Evolutionary conservation across 2,797 vertebrate genomes (phyloP), one percentile per base, ranked within the genome.

Genomic region (Eutrigla gurnardus): DNA sequence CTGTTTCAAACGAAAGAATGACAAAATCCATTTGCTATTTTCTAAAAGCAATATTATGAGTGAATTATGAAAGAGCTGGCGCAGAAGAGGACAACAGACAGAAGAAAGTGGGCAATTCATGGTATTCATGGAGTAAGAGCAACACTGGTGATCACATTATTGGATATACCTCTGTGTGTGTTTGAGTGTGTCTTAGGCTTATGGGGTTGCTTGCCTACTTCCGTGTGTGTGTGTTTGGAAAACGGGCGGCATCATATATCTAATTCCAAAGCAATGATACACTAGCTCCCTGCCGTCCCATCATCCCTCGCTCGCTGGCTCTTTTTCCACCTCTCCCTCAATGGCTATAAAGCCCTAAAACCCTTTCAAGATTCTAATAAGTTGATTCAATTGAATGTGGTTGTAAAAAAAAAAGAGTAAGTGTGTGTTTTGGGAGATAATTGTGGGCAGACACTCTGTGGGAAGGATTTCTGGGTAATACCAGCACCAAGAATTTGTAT

Each of bases 251-350:
- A 55, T 82, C 58, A 53, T 65, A 65, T 79, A 76, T 85, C 70
- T 73, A 75, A 80, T 71, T 84, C 75, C 66, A 75, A 39, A 49
- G 67, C 69, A 61, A 43, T 86, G 70, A 82, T 65, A 65, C 59
- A 55, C 74, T 35, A 53, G 63, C 45, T 83, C 52, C 77, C 78
- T 64, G 40, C 45, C 49, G 33, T 67, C 68, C 62, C 62, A 73
- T 86, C 65, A 76, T 80, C 62, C 58, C 33, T 83, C 74, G 58
- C 72, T 75, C 25, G 0, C 40, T 58, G 63, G 76, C n/a, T 66
- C 53, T 46, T 58, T 68, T 75, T 63, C 66, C 52, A 67, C 65
- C 36, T 61, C 65, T 73, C 59, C 52, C 53, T 66, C 55, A 53
- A 49, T 71, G 65, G 70, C 72, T 54, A 43, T 43, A 17, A 80